Conservation (phyloP, 2,797 vertebrate genomes). For the Sus cebifrons region DNA sequence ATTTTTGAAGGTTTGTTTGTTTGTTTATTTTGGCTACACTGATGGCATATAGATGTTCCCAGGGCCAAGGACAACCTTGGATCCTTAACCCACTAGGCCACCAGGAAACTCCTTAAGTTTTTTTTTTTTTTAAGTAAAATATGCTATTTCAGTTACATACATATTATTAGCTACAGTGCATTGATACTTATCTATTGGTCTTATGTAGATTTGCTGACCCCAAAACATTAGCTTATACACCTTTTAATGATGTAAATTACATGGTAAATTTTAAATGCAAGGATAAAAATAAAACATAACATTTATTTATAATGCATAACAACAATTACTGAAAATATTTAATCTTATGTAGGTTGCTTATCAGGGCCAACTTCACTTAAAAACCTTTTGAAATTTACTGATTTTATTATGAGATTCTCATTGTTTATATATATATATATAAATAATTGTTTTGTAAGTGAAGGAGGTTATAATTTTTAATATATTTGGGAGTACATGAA, state of each 20-base stretch:
- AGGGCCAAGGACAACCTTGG: no score
- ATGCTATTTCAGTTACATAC: neutral
- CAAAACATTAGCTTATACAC: neutral
- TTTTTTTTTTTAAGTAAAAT: neutral
- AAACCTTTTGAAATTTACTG: neutral
- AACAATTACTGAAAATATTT: neutral
- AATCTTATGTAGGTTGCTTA: neutral
- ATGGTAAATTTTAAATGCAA: neutral
- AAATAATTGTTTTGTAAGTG: neutral
- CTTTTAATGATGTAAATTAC: neutral
- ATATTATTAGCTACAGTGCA: neutral
- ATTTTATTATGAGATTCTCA: neutral
- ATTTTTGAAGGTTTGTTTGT: neutral
- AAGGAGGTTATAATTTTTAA: neutral
- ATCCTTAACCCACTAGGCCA: no score
- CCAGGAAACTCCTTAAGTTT: no score
- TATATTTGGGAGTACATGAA: neutral
- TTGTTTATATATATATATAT: neutral
- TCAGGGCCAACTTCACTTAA: neutral
- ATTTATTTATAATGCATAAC: neutral
- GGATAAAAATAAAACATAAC: neutral
- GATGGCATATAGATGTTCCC: no score
- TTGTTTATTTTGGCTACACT: no score
- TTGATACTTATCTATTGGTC: rapidly evolving
- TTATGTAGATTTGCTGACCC: neutral